These are phyloP conservation scores for Maniola jurtina DNA, from an alignment of 1,140 invertebrate species.

Conservation along the genomic window DNA sequence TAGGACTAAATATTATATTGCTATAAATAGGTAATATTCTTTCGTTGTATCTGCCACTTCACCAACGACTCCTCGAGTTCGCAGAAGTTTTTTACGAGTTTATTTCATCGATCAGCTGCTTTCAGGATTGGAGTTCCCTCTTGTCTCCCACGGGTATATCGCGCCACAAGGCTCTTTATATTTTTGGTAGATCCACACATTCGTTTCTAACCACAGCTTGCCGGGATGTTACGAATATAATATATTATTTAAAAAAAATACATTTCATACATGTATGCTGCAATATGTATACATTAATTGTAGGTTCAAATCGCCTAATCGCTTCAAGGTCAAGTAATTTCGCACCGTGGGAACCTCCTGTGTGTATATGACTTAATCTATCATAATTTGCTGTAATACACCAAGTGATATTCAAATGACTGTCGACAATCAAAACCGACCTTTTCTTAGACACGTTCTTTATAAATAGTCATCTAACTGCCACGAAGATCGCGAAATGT, in stretches of 20 bases:
- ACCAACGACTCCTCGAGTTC: too few relatives aligned
- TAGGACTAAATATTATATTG: too few relatives aligned
- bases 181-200: too few relatives aligned
- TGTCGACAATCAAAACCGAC: constrained; percentile 76
- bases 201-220: too few relatives aligned
- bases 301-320: constrained; percentile 43
- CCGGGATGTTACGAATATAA: too few relatives aligned
- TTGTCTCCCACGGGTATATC: too few relatives aligned
- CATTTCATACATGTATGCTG: constrained; percentile 6
- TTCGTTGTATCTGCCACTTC: too few relatives aligned
- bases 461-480: constrained; percentile 76
- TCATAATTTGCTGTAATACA: constrained; percentile 75
- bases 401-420: constrained; percentile 74
- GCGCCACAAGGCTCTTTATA: too few relatives aligned
- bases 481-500: constrained; percentile 71
- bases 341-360: constrained; percentile 67
- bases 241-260: constrained; percentile 9
- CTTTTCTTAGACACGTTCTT: constrained; percentile 76
- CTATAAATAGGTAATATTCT: too few relatives aligned
- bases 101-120: too few relatives aligned
- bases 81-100: too few relatives aligned
- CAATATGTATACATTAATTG: constrained; percentile 18
- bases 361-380: constrained; percentile 71
- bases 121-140: too few relatives aligned
- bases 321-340: constrained; percentile 69